Base-by-base conservation (phyloP, 2,888 invertebrate genomes). In the Pachliopta kotzebuea region DNA sequence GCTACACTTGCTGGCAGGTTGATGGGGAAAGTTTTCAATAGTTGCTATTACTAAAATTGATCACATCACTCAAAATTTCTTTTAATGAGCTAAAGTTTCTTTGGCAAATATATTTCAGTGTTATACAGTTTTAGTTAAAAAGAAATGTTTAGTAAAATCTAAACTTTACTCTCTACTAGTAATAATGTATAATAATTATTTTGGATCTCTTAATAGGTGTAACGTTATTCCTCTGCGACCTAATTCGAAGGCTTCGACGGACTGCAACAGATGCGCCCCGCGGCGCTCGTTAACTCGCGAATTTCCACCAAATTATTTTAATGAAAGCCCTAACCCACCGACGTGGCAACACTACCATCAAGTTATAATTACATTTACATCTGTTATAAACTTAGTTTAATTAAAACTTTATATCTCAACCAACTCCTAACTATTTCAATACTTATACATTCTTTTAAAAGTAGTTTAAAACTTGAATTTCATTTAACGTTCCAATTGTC, bases 231-330 rank as follows among this genome's bases (percentile, higher is more conserved):
- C 45, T 20, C n/a, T 23, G 29, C 52, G 60, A 56, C 42, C 60
- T 52, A 60, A 42, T 60, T 65, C 17, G n/a, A 21, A 60, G 50
- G 53, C 45, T 50, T 37, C 55, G 60, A 53, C 20, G 21, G 45
- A 53, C 65, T 53, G 61, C 65, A 65, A 65, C 65, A 65, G 65
- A 61, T 65, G 60, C 61, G 45, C 57, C 65, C 31, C 61, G 17
- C 23, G 65, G 50, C 62, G 50, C 58, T 65, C 65, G 58, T 65
- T 62, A 55, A 37, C 31, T 57, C 65, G 8, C 20, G 49, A 58
- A 61, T 65, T 62, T 58, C 55, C 58, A 57, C 60, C 29, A 52
- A 65, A 65, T 65, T 60, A 54, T 65, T 65, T 61, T 61, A 65
- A 61, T 65, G 65, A 65, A 65, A 65, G 50, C 45, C 62, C 62